phyloP scores from a whole-genome alignment of 2,888 invertebrate genomes.

The Globia sparganii region DNA sequence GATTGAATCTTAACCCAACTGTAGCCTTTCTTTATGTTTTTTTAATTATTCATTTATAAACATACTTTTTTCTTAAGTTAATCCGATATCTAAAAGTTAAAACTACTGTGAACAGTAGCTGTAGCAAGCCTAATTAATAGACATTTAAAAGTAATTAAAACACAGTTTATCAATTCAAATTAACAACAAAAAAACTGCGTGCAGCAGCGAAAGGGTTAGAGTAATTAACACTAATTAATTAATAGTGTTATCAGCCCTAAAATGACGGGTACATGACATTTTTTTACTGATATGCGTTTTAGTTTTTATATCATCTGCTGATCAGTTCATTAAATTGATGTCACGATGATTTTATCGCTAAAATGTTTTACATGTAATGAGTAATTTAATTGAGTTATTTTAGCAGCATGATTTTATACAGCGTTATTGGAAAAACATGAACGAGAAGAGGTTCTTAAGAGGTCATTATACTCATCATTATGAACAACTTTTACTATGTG shows the following conservation, averaged over 20 bases:
- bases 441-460: too few relatives aligned
- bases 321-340: conserved; percentile 49
- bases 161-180: conserved; percentile 3
- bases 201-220: conserved; percentile 79
- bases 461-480: too few relatives aligned
- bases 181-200: conserved; percentile 52
- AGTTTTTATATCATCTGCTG: conserved; percentile 68
- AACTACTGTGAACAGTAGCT: neutral
- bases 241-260: conserved; percentile 77
- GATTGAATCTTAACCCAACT: neutral
- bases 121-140: neutral
- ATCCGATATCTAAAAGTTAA: neutral
- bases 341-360: conserved; percentile 52
- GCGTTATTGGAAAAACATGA: too few relatives aligned
- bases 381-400: conserved; percentile 30
- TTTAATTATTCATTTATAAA: too few relatives aligned
- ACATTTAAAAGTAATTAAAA: conserved; percentile 12
- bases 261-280: conserved; percentile 83
- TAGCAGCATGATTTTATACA: neutral
- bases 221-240: conserved; percentile 84
- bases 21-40: neutral
- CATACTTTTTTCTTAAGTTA: too few relatives aligned
- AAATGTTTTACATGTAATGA: conserved; percentile 51
- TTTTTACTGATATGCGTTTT: conserved; percentile 80
- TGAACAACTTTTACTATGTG: too few relatives aligned